phyloP scores from a whole-genome alignment of 2,888 invertebrate genomes.

The Lithodes maja region DNA sequence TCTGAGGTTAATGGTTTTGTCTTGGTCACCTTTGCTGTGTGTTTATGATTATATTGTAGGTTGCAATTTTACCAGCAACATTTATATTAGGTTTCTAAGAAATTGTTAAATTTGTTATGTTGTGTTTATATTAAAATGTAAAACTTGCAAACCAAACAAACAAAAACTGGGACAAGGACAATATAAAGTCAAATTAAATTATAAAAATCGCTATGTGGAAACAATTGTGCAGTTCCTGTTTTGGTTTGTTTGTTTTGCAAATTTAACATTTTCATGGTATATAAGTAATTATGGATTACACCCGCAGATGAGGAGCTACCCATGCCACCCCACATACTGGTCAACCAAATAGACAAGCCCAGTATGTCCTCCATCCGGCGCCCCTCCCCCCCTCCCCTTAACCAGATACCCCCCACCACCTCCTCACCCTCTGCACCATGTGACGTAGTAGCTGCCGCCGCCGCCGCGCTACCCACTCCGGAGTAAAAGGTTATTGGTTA shows the following conservation, averaged over 20 bases:
- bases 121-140: not conserved
- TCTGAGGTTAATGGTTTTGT: too few species aligned
- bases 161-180: too few species aligned
- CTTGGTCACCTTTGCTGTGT: not conserved
- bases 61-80: not conserved
- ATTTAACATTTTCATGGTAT: not conserved
- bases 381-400: conserved; percentile 1
- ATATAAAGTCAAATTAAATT: too few species aligned
- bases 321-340: conserved; percentile 58
- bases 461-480: too few species aligned
- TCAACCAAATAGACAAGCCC: conserved; percentile 52
- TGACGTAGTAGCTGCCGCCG: too few species aligned
- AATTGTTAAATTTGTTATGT: not conserved
- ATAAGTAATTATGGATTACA: not conserved
- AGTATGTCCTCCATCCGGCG: conserved; percentile 40
- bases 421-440: too few species aligned
- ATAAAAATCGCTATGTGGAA: too few species aligned
- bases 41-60: not conserved
- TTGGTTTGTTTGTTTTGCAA: too few species aligned
- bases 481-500: too few species aligned
- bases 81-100: not conserved
- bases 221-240: too few species aligned
- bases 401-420: not conserved
- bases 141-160: too few species aligned
- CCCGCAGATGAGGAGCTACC: conserved; percentile 60